Evolutionary conservation across 2,113 vertebrate species (phyloP).

Genomic region (Gnathonemus longibarbis): DNA sequence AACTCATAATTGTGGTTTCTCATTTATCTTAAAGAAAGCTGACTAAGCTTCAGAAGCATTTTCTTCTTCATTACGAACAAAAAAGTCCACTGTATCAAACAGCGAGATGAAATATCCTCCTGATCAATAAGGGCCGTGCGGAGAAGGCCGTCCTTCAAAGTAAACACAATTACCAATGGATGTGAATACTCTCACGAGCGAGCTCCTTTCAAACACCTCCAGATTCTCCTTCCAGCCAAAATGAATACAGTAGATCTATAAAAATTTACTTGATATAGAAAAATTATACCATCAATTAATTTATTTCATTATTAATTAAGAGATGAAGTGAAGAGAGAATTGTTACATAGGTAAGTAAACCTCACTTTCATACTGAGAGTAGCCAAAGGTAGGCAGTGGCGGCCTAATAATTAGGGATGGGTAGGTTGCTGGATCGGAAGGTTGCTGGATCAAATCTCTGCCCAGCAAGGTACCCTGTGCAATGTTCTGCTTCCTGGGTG

Average conservation of each 20-base stretch:
- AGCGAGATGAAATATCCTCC: background rate
- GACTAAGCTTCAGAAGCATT: background rate
- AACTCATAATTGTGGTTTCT: background rate
- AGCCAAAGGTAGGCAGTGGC: background rate
- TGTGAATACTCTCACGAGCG: background rate
- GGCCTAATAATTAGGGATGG: background rate
- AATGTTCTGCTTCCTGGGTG: background rate
- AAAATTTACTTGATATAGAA: background rate
- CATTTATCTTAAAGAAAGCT: background rate
- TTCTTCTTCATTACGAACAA: background rate
- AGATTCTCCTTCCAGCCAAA: background rate
- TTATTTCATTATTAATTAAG: background rate
- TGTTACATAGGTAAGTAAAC: background rate
- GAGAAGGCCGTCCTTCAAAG: background rate
- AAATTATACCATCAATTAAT: background rate
- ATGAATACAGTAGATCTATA: background rate
- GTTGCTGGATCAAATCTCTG: background rate
- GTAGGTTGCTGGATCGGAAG: background rate
- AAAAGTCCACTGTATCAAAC: background rate
- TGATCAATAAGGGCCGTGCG: background rate
- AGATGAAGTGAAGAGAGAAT: background rate
- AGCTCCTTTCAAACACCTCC: background rate
- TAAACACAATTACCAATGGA: conserved; percentile 5
- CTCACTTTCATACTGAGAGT: background rate
- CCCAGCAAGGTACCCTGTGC: background rate